These are phyloP conservation scores for Hippocampus barbouri DNA, from an alignment of 2,113 vertebrate species.

Conservation along the genomic window DNA sequence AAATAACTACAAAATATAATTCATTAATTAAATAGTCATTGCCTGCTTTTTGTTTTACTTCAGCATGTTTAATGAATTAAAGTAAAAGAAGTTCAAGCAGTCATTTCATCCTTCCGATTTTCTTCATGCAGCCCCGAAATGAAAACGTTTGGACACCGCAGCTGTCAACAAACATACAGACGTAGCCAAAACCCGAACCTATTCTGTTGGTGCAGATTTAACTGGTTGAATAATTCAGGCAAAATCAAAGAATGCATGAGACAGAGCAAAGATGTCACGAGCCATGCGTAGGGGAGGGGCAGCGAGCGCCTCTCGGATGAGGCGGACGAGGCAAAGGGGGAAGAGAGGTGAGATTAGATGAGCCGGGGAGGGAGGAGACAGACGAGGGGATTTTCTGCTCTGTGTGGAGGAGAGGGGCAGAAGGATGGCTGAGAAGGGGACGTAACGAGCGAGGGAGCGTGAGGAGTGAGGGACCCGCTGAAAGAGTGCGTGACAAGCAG, in stretches of 20 bases:
- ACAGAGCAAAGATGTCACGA: conserved; percentile 48
- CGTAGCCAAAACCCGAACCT: not conserved
- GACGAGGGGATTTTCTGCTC: conserved; percentile 35
- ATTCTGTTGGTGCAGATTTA: conserved; percentile 3
- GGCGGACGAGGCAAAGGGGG: conserved; percentile 19
- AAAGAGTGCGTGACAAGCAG: conserved; percentile 53
- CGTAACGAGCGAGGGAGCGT: conserved; percentile 17
- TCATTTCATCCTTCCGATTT: too few relatives aligned
- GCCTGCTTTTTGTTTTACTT: too few relatives aligned
- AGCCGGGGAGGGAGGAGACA: conserved; percentile 30
- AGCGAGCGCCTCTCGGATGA: conserved; percentile 35
- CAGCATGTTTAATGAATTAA: too few relatives aligned
- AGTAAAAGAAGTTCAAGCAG: too few relatives aligned
- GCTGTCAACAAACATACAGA: not conserved
- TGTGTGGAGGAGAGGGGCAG: not conserved
- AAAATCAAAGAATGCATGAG: conserved; percentile 39
- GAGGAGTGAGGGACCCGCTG: not conserved
- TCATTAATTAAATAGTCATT: too few relatives aligned
- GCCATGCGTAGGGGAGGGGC: conserved; percentile 18
- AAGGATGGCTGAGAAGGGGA: not conserved
- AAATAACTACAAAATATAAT: too few relatives aligned
- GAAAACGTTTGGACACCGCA: too few relatives aligned
- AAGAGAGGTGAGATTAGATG: not conserved
- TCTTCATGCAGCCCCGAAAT: too few relatives aligned
- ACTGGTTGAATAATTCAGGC: conserved; percentile 59